Conservation (phyloP, 2,797 vertebrate species). For the Tangara arthus region DNA sequence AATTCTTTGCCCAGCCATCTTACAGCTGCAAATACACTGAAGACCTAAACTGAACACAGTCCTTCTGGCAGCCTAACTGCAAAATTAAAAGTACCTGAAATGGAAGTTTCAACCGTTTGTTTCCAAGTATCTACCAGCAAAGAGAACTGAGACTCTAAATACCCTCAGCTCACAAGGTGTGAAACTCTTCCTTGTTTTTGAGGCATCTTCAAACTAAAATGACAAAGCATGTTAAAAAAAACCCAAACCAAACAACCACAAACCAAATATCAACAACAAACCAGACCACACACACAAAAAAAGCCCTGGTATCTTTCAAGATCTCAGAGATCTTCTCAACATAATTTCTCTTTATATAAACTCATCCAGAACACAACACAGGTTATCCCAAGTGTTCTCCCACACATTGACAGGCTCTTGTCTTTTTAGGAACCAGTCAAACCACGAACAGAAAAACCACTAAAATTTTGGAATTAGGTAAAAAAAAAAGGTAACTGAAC, state of each 20-base stretch:
- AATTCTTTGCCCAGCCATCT: not conserved
- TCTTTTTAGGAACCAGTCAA: not conserved
- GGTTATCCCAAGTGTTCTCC: not conserved
- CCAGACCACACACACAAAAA: not conserved
- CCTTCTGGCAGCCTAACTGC: not conserved
- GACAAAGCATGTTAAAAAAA: not conserved
- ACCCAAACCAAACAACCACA: rapidly evolving
- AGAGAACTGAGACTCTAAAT: not conserved
- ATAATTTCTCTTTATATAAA: not conserved
- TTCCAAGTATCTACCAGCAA: not conserved
- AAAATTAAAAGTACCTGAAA: not conserved
- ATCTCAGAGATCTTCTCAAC: not conserved
- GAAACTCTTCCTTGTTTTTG: not conserved
- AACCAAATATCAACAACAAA: not conserved
- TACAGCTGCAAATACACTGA: not conserved
- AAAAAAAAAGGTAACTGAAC: not conserved
- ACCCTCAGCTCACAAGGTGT: not conserved
- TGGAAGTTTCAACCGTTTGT: not conserved
- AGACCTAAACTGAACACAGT: not conserved
- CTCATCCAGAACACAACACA: not conserved
- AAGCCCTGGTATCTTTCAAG: not conserved
- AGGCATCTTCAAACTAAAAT: not conserved
- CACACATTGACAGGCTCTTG: not conserved
- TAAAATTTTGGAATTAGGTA: not conserved
- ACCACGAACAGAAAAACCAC: not conserved